phyloP scores from a whole-genome alignment of 92 coral and sea anemone genomes.

The Scolanthus callimorphus region DNA sequence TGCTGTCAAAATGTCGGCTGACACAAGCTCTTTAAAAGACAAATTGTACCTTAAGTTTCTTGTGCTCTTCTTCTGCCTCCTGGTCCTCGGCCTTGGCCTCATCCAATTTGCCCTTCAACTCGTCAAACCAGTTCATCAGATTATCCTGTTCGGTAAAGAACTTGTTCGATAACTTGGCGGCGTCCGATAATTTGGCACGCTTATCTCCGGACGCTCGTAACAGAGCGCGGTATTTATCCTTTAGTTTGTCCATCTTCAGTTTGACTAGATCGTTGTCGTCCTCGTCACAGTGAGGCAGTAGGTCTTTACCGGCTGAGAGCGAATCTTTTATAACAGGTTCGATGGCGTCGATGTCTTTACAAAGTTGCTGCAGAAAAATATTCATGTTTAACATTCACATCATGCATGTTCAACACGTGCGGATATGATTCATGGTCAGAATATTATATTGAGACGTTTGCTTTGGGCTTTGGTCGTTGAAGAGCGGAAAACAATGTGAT shows the following conservation, averaged over 20 bases:
- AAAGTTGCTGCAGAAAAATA: constrained; percentile 41
- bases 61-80: constrained; percentile 53
- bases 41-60: constrained; percentile 61
- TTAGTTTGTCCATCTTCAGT: constrained; percentile 78
- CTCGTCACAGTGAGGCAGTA: constrained; percentile 74
- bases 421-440: too few relatives aligned
- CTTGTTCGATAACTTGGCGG: constrained; percentile 62
- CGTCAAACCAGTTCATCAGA: constrained; percentile 86
- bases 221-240: constrained; percentile 68
- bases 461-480: too few relatives aligned
- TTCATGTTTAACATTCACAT: too few relatives aligned
- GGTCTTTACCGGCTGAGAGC: constrained; percentile 64
- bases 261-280: constrained; percentile 78
- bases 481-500: too few relatives aligned
- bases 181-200: constrained; percentile 70
- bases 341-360: constrained; percentile 57
- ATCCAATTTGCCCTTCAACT: constrained; percentile 60
- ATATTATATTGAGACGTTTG: too few relatives aligned
- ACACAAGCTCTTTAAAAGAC: too few relatives aligned
- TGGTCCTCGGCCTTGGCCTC: constrained; percentile 34
- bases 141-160: constrained; percentile 67
- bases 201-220: constrained; percentile 48
- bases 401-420: too few relatives aligned
- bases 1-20: too few relatives aligned
- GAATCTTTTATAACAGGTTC: constrained; percentile 73